Evolutionary conservation across 2,888 invertebrate species (phyloP).

Genomic region (Tetragonisca angustula): DNA sequence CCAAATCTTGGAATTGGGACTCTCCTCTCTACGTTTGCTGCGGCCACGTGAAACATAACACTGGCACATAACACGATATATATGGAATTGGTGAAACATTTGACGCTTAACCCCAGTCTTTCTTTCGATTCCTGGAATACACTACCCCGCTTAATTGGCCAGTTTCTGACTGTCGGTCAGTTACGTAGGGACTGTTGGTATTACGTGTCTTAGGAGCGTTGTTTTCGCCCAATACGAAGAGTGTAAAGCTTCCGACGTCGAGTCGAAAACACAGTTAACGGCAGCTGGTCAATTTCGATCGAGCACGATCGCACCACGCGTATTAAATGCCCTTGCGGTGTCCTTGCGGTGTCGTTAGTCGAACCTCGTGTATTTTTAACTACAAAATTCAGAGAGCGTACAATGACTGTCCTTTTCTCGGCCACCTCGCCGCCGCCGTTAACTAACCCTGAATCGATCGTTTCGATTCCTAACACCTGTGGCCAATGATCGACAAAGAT

Average conservation of each 20-base stretch:
- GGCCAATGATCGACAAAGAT: conserved; percentile 12
- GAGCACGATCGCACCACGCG: not conserved
- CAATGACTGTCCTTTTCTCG: conserved; percentile 1
- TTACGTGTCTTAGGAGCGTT: not conserved
- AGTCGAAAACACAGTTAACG: not conserved
- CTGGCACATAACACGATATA: no score
- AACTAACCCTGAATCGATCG: conserved; percentile 34
- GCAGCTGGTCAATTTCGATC: not conserved
- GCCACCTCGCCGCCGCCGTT: no score
- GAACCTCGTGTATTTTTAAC: conserved; percentile 5
- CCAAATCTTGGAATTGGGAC: no score
- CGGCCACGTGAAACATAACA: no score
- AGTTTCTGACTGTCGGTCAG: no score
- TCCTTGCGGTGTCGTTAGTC: not conserved
- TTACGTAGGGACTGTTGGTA: no score
- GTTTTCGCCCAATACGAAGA: not conserved
- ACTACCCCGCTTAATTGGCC: no score
- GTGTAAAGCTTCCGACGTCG: not conserved
- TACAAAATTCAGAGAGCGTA: not conserved
- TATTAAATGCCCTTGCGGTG: not conserved
- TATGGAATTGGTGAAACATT: no score
- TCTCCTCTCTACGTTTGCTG: no score
- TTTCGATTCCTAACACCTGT: conserved; percentile 28
- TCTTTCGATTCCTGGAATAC: no score
- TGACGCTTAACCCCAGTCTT: no score